Evolutionary conservation across 2,797 vertebrate species (phyloP), one percentile per base, ranked within the genome.

Genomic region (Gadopsis bispinosus): DNA sequence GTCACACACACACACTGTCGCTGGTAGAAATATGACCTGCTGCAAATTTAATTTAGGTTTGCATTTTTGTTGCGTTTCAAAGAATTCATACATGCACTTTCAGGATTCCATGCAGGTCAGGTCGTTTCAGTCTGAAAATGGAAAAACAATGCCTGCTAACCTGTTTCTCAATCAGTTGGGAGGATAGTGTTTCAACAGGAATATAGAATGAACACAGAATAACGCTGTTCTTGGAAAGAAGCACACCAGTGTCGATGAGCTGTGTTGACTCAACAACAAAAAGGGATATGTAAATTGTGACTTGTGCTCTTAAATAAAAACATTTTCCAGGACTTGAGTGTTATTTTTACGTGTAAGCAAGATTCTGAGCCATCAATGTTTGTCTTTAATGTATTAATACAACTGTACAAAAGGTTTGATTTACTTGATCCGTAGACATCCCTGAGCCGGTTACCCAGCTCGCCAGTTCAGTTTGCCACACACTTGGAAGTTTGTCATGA

Each of bases 241-340:
- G 12, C 16, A 37, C 64, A 11, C 17, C 16, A 20, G 68, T 33
- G 22, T 77, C 37, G 16, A 16, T 81, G 26, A 75, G 45, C 43
- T 45, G 22, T 62, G 51, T 59, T 75, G 20, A 19, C 60, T 47
- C 9, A 45, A 29, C 13, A 60, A 17, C 70, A 41, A 61, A 26
- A 26, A 26, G 26, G 26, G 12, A 31, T 39, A 22, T 90, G 58
- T 80, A 37, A 47, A 62, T 11, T 88, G 55, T 89, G 47, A 78
- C 12, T 54, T 80, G 12, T 87, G 20, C 81, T 83, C 50, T 83
- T 69, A 12, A 91, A 91, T 91, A 92, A 93, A 89, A 67, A 51
- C 1, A 4, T 87, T 78, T 78, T 73, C n/a, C 59, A 56, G 20
- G 14, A 84, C 29, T n/a, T 20, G 63, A 74, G 65, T 84, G 71